phyloP scores from a whole-genome alignment of 1,140 invertebrate genomes.

The Apis florea region DNA sequence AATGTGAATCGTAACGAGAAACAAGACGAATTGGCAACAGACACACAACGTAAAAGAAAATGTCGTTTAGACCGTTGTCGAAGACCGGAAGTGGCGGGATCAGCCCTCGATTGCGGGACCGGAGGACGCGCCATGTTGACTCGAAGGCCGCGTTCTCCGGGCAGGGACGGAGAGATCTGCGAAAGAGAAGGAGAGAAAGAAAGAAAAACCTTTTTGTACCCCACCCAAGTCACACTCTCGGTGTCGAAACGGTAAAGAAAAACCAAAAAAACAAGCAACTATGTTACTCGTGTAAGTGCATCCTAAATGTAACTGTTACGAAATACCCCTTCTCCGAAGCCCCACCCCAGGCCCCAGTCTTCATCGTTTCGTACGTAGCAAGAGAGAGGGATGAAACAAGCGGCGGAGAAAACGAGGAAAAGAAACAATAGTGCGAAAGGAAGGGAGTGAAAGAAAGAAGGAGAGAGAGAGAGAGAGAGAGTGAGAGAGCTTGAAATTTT shows the following conservation, averaged over 20 bases:
- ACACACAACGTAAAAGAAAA: not conserved
- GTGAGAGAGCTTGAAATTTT: constrained; percentile 2
- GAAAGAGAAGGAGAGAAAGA: not conserved
- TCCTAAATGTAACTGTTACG: constrained; percentile 66
- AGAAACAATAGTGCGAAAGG: constrained; percentile 29
- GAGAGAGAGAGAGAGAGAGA: constrained; percentile 26
- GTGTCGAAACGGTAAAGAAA: constrained; percentile 61
- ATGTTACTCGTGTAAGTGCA: constrained; percentile 65
- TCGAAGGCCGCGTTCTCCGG: not conserved
- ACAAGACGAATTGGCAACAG: not conserved
- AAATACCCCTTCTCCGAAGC: constrained; percentile 62
- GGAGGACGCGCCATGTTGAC: not conserved
- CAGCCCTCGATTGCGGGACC: not conserved
- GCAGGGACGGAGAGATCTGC: constrained; percentile 2
- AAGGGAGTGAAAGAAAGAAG: constrained; percentile 30
- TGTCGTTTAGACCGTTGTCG: not conserved
- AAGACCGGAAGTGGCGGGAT: not conserved
- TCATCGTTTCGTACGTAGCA: constrained; percentile 59
- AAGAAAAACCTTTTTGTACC: constrained; percentile 69
- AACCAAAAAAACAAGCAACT: constrained; percentile 48
- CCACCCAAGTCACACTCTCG: constrained; percentile 72
- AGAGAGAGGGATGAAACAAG: constrained; percentile 41
- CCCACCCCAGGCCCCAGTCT: constrained; percentile 57
- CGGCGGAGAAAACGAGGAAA: not conserved
- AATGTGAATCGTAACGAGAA: not conserved